Conservation (phyloP, 2,797 vertebrate genomes). For the Gallinago stenura region DNA sequence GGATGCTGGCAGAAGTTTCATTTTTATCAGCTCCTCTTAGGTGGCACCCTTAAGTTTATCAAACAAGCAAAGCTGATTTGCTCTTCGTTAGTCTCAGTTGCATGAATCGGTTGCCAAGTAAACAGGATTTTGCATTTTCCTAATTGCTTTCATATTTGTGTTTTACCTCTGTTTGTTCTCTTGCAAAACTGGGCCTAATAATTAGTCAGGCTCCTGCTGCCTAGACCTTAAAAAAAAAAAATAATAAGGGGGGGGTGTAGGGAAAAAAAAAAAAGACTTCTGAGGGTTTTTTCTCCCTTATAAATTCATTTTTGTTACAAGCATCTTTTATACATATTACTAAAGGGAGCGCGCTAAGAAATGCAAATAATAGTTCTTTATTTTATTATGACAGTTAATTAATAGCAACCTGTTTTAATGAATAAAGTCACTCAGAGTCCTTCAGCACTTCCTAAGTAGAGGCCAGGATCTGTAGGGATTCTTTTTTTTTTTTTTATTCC, state of each 20-base stretch:
- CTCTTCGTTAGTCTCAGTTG: conserved; percentile 74
- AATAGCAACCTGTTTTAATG: conserved; percentile 91
- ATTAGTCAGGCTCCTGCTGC: conserved; percentile 78
- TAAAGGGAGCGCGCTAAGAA: conserved; percentile 82
- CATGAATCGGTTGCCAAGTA: conserved; percentile 75
- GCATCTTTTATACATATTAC: conserved; percentile 83
- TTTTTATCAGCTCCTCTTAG: conserved; percentile 64
- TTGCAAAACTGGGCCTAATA: conserved; percentile 76
- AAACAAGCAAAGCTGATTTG: conserved; percentile 74
- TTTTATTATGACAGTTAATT: conserved; percentile 91
- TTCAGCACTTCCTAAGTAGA: conserved; percentile 87
- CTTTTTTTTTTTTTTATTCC: conserved; percentile 58
- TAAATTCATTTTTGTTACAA: conserved; percentile 84
- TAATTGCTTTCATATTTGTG: conserved; percentile 84
- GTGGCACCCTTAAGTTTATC: conserved; percentile 64
- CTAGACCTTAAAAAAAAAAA: conserved; percentile 48
- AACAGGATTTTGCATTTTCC: conserved; percentile 76
- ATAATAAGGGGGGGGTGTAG: rapidly evolving
- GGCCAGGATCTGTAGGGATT: conserved; percentile 85
- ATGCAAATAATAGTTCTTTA: conserved; percentile 88
- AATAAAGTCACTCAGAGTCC: conserved; percentile 88
- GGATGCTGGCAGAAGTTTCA: conserved; percentile 60
- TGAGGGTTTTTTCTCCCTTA: conserved; percentile 40
- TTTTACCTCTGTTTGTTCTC: conserved; percentile 78
- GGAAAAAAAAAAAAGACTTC: conserved; percentile 52